Conservation (phyloP, 1,140 invertebrate genomes). For the Telenomus remus region DNA sequence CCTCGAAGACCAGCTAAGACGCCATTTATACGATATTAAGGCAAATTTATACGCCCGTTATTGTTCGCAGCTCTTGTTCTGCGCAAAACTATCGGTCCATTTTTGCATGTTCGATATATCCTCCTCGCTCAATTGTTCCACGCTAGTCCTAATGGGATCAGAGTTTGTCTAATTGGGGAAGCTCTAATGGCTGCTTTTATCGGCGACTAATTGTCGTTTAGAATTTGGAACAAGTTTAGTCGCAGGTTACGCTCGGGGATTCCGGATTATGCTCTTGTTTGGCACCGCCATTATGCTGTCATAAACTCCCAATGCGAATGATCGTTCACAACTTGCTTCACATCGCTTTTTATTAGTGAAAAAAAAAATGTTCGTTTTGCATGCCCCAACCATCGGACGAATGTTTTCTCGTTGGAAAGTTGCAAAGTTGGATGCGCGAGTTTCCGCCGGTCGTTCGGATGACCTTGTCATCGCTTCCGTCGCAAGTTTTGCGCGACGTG, state of each 20-base stretch:
- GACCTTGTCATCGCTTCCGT: not conserved
- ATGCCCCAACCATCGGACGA: not conserved
- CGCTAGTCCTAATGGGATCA: not conserved
- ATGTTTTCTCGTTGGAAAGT: constrained; percentile 17
- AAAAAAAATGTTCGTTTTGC: not conserved
- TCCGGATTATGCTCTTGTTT: constrained; percentile 4
- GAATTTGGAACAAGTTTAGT: not conserved
- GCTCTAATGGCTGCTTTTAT: constrained; percentile 25
- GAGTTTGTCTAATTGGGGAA: constrained; percentile 28
- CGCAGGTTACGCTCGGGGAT: not conserved
- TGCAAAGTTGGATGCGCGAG: constrained; percentile 15
- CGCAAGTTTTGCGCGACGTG: constrained; percentile 20
- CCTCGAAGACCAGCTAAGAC: constrained; percentile 60
- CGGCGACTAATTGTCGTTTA: constrained; percentile 11
- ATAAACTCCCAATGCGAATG: not conserved
- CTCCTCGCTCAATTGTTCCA: constrained; percentile 3
- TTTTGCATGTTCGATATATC: constrained; percentile 37
- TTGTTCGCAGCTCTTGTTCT: constrained; percentile 38
- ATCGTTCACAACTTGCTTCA: no score
- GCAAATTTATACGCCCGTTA: constrained; percentile 56
- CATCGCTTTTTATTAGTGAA: constrained; percentile 8
- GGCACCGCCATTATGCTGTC: not conserved
- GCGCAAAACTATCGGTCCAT: constrained; percentile 32
- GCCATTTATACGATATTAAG: constrained; percentile 58
- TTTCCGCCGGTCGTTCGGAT: constrained; percentile 9